These are phyloP conservation scores for Ia io DNA, from an alignment of 2,113 vertebrate genomes.

Conservation along the genomic window DNA sequence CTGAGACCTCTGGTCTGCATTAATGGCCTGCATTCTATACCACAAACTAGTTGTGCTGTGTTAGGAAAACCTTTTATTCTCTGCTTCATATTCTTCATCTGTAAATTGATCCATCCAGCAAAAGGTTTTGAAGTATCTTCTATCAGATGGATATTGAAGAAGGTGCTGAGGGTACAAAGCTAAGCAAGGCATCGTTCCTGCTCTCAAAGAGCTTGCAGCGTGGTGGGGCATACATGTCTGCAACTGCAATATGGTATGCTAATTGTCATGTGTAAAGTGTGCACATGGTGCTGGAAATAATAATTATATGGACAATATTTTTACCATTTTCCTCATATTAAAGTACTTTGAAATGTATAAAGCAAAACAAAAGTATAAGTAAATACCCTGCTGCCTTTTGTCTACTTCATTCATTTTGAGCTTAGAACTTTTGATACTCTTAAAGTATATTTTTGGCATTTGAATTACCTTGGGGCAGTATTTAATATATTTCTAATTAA, in stretches of 20 bases:
- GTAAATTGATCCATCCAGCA: not conserved
- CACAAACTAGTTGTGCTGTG: constrained; percentile 1
- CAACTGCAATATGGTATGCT: not conserved
- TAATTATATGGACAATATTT: not conserved
- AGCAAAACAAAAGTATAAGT: constrained; percentile 39
- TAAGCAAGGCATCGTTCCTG: constrained; percentile 21
- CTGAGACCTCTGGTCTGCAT: not conserved
- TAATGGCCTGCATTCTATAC: not conserved
- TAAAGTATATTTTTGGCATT: constrained; percentile 52
- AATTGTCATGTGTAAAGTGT: not conserved
- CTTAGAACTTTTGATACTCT: constrained; percentile 22
- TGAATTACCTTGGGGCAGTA: not conserved
- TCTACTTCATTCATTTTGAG: constrained; percentile 41
- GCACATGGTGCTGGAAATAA: not conserved
- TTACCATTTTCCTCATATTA: constrained; percentile 8
- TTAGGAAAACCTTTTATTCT: not conserved
- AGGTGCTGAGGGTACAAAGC: not conserved
- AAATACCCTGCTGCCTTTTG: not conserved
- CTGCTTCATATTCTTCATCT: not conserved
- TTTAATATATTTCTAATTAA: constrained; percentile 58
- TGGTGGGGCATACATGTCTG: not conserved
- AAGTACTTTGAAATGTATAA: constrained; percentile 41
- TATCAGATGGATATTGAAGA: not conserved
- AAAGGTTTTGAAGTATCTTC: not conserved
- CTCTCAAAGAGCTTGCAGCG: not conserved